Evolutionary conservation across 2,888 invertebrate species (phyloP).

Genomic region (Eumacrocentrus americanus): DNA sequence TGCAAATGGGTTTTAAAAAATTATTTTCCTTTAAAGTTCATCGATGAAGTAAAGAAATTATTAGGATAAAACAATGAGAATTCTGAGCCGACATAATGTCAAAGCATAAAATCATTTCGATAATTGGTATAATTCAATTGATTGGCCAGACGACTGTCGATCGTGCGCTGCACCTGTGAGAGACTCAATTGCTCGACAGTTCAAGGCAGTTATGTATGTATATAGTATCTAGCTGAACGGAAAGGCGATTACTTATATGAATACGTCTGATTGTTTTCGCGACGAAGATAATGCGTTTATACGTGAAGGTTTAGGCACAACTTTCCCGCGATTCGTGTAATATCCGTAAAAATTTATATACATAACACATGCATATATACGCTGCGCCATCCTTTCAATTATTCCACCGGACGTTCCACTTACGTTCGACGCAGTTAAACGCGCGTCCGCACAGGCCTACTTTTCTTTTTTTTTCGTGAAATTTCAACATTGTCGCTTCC

Average conservation of each 20-base stretch:
- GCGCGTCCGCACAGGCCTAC: slow-evolving; percentile 38
- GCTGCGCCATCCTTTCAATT: slow-evolving; percentile 31
- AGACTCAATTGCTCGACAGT: background rate
- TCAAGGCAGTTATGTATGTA: background rate
- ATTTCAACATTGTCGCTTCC: slow-evolving; percentile 23
- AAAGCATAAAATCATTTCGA: background rate
- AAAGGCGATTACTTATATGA: background rate
- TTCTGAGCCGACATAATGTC: too few relatives aligned
- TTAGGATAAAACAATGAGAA: too few relatives aligned
- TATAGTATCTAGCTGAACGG: background rate
- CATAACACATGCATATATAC: slow-evolving; percentile 1
- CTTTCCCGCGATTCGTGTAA: slow-evolving; percentile 9
- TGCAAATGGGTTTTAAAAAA: background rate
- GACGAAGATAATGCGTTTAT: background rate
- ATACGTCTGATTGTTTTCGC: background rate
- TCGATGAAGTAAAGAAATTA: too few relatives aligned
- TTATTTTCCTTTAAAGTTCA: background rate
- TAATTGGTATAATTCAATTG: background rate
- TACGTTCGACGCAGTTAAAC: slow-evolving; percentile 37
- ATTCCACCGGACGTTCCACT: slow-evolving; percentile 41
- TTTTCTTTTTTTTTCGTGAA: slow-evolving; percentile 35
- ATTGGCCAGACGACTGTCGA: background rate
- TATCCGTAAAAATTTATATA: slow-evolving; percentile 1
- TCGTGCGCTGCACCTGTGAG: slow-evolving; percentile 12
- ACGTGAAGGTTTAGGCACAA: background rate